phyloP scores from a whole-genome alignment of 2,797 vertebrate genomes.

The Natrix natrix region DNA sequence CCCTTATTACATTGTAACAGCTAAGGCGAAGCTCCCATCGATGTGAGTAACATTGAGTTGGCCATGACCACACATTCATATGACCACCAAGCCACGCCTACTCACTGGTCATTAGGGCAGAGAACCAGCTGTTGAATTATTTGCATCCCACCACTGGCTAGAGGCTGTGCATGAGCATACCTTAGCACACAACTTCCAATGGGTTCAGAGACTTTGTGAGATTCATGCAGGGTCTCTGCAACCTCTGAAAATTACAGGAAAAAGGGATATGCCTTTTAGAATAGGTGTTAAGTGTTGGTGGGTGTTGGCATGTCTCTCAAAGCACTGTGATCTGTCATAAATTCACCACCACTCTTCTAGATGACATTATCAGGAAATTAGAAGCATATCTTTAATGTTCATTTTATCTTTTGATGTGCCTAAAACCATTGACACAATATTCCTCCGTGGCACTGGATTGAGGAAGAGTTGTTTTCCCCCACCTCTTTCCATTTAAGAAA shows the following conservation, averaged over 20 bases:
- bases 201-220: not conserved
- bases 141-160: too few species aligned
- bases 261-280: not conserved
- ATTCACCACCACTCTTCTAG: not conserved
- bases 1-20: too few species aligned
- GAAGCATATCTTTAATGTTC: conserved; percentile 3
- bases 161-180: not conserved
- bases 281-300: not conserved
- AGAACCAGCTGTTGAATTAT: too few species aligned
- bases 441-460: conserved; percentile 36
- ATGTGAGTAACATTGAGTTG: too few species aligned
- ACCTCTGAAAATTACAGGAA: not conserved
- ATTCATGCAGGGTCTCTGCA: not conserved
- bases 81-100: too few species aligned
- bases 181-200: not conserved
- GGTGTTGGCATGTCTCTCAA: not conserved
- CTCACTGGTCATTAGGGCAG: too few species aligned
- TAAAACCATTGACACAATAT: not conserved
- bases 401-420: conserved; percentile 22
- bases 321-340: not conserved
- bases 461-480: conserved; percentile 2
- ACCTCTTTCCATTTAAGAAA: conserved; percentile 57
- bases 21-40: too few species aligned
- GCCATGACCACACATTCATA: too few species aligned
- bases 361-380: conserved; percentile 2